A percentile compares a stretch with the other conserved stretches of the same genome.
phyloP scores from a whole-genome alignment of 37 sponge, comb jelly and placozoan genomes.

The Dysidea cf. avara region DNA sequence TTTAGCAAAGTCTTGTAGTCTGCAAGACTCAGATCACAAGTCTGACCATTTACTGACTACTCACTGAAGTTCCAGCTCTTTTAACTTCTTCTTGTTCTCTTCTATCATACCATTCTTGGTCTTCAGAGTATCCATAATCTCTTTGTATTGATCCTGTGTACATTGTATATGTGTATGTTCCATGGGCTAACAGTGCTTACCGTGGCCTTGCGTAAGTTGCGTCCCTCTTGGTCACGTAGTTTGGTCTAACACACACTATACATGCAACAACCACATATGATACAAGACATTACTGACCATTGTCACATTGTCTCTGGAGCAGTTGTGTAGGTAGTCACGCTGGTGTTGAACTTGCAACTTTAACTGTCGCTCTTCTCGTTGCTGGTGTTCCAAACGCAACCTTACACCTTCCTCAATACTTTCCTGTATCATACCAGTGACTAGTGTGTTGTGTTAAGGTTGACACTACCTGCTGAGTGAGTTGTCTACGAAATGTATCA shows the following conservation, averaged over 20 bases:
- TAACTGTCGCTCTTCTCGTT: slow-evolving; percentile 21
- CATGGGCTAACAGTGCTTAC: not conserved
- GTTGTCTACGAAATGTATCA: slow-evolving; percentile 21
- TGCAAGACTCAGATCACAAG: not conserved
- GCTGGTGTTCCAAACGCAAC: slow-evolving; percentile 3
- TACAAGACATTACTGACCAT: slow-evolving; percentile 20
- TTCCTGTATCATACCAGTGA: too few relatives aligned
- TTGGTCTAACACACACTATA: slow-evolving; percentile 29
- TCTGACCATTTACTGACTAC: not conserved
- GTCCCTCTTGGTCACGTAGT: slow-evolving; percentile 49
- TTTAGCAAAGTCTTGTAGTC: slow-evolving; percentile 45
- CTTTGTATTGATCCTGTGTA: slow-evolving; percentile 9
- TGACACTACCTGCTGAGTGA: slow-evolving; percentile 11
- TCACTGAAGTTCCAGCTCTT: slow-evolving; percentile 38
- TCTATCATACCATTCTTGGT: slow-evolving; percentile 32
- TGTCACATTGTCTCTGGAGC: slow-evolving; percentile 45
- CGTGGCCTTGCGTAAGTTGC: slow-evolving; percentile 35
- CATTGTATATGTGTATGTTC: not conserved
- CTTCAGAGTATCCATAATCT: slow-evolving; percentile 22
- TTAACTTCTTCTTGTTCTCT: slow-evolving; percentile 56
- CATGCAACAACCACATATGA: not conserved
- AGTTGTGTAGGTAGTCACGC: slow-evolving; percentile 23
- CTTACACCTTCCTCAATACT: slow-evolving; percentile 24
- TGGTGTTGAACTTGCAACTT: slow-evolving; percentile 6
- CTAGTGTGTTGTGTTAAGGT: not conserved